phyloP scores from a whole-genome alignment of 2,797 vertebrate species.

The Acanthornis magna region DNA sequence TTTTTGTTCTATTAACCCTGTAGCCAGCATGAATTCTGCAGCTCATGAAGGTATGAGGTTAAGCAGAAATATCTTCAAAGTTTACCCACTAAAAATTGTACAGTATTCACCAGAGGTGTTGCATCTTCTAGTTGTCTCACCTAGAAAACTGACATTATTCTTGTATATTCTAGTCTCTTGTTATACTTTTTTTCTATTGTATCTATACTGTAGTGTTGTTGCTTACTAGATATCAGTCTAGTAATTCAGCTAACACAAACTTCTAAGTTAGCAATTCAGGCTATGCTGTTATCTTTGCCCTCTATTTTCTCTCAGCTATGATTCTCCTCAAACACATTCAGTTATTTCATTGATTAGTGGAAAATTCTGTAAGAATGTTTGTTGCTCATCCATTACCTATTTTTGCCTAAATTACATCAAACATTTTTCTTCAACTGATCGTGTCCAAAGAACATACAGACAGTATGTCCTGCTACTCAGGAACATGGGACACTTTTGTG shows the following conservation, averaged over 20 bases:
- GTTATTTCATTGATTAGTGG: neutral
- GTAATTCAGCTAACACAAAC: neutral
- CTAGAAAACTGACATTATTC: neutral
- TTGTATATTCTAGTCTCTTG: neutral
- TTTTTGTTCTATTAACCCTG: neutral
- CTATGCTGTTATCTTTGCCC: neutral
- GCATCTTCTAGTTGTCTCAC: neutral
- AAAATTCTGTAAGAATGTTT: neutral
- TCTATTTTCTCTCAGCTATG: neutral
- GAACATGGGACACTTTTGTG: neutral
- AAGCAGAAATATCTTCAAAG: neutral
- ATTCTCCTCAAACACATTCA: neutral
- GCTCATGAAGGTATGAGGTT: neutral
- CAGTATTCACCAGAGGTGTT: neutral
- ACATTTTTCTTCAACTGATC: neutral
- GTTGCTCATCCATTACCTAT: neutral
- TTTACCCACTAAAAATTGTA: neutral
- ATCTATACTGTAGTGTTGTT: neutral
- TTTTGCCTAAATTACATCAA: neutral
- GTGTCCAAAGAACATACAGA: neutral
- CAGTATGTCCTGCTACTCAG: neutral
- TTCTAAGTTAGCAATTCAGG: neutral
- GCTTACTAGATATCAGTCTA: neutral
- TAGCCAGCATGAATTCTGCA: neutral
- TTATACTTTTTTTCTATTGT: neutral